phyloP scores from a whole-genome alignment of 2,797 vertebrate genomes.

The Cichlasoma orientale region DNA sequence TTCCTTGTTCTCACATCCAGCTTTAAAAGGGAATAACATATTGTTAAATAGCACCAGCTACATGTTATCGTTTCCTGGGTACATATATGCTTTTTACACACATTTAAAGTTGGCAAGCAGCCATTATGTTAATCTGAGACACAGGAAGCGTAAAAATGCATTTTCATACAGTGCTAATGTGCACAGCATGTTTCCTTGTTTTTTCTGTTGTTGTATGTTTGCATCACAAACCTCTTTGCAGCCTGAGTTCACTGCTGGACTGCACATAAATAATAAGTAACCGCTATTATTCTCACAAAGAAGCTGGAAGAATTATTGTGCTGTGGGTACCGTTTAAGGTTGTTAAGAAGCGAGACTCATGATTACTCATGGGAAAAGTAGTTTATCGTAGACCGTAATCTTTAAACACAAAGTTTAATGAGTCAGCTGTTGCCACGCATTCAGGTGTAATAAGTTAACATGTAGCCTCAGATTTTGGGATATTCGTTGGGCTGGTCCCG shows the following conservation, averaged over 20 bases:
- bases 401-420: not conserved
- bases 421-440: not conserved
- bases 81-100: slow-evolving; percentile 11
- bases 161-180: slow-evolving; percentile 16
- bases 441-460: not conserved
- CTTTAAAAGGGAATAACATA: slow-evolving; percentile 4
- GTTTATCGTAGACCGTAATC: not conserved
- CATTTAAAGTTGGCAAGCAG: slow-evolving; percentile 13
- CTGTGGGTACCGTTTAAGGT: not conserved
- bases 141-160: not conserved
- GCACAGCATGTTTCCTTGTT: slow-evolving; percentile 15
- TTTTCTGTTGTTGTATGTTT: slow-evolving; percentile 1
- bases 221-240: slow-evolving; percentile 25
- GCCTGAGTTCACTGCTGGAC: slow-evolving; percentile 1
- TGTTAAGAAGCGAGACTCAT: not conserved
- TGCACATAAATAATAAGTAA: slow-evolving; percentile 10
- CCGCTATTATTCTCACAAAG: not conserved
- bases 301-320: not conserved
- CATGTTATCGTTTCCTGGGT: not conserved
- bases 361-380: not conserved
- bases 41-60: not conserved
- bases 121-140: slow-evolving; percentile 14
- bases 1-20: not conserved
- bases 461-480: not conserved
- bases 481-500: not conserved